A percentile compares a stretch with the other conserved stretches of the same genome.
These are phyloP conservation scores for Venustoraphidia nigricollis DNA, from an alignment of 2,888 invertebrate genomes.

Conservation along the genomic window DNA sequence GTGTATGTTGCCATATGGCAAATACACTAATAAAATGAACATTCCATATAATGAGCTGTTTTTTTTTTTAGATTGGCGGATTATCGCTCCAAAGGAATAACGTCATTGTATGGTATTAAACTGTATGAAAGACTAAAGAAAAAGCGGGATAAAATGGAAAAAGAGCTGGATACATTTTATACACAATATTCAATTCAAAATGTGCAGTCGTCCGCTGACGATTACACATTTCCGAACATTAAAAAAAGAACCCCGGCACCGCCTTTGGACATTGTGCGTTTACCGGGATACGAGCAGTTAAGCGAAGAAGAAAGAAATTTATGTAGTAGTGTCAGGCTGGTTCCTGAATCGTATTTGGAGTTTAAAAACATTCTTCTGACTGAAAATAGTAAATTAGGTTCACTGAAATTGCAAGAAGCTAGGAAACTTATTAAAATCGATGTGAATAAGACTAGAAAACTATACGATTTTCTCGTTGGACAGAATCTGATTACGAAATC, in stretches of 20 bases:
- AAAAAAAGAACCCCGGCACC: conserved; percentile 28
- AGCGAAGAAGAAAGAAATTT: conserved; percentile 53
- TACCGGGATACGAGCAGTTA: conserved; percentile 67
- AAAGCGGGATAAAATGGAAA: conserved; percentile 38
- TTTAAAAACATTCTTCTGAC: conserved; percentile 56
- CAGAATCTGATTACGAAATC: conserved; percentile 52
- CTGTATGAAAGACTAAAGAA: conserved; percentile 50
- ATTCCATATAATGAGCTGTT: background rate
- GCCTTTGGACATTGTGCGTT: conserved; percentile 49
- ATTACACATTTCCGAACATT: conserved; percentile 12
- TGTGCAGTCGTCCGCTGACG: background rate
- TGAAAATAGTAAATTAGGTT: conserved; percentile 63
- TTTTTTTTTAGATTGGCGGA: conserved; percentile 36
- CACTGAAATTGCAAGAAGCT: conserved; percentile 65
- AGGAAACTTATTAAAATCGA: conserved; percentile 77
- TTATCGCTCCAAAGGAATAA: conserved; percentile 55
- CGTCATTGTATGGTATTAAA: conserved; percentile 40
- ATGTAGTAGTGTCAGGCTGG: conserved; percentile 58
- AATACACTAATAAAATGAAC: background rate
- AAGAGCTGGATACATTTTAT: conserved; percentile 29
- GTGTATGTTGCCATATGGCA: no score
- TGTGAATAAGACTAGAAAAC: conserved; percentile 81
- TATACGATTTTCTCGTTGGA: conserved; percentile 60
- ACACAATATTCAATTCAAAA: conserved; percentile 18
- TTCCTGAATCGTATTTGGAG: conserved; percentile 64